phyloP scores from a whole-genome alignment of 2,113 vertebrate species.

The Cyphomyrus discorhynchus region DNA sequence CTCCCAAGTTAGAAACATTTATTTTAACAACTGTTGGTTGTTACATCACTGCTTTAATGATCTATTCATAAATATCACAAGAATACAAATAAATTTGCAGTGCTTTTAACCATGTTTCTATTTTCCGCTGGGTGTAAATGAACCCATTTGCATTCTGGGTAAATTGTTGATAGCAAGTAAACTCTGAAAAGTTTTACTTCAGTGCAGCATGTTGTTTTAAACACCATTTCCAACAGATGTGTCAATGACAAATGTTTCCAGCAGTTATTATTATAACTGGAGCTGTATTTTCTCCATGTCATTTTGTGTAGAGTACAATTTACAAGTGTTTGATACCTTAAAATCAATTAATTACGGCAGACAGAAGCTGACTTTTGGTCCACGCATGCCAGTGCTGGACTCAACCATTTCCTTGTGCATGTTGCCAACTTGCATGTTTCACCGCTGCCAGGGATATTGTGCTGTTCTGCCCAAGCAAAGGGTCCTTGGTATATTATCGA shows the following conservation, averaged over 20 bases:
- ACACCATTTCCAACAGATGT: neutral
- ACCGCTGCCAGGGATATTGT: slow-evolving; percentile 25
- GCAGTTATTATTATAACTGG: neutral
- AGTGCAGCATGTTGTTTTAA: neutral
- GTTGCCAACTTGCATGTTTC: slow-evolving; percentile 27
- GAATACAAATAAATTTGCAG: neutral
- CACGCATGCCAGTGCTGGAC: neutral
- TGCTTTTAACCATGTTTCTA: neutral
- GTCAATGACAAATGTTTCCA: neutral
- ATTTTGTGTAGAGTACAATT: neutral
- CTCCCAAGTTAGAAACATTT: neutral
- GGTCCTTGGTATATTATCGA: neutral
- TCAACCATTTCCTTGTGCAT: slow-evolving; percentile 7
- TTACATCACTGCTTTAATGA: neutral
- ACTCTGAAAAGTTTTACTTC: neutral
- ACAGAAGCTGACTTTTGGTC: slow-evolving; percentile 7
- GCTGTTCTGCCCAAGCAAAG: slow-evolving; percentile 3
- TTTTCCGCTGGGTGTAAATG: neutral
- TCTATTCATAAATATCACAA: neutral
- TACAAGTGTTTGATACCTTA: slow-evolving; percentile 21
- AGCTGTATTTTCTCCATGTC: neutral
- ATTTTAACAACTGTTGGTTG: neutral
- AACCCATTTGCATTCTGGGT: neutral
- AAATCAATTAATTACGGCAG: slow-evolving; percentile 11
- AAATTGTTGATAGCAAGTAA: neutral